Conservation (phyloP, 2,888 invertebrate genomes). For the Physocephala rufipes region DNA sequence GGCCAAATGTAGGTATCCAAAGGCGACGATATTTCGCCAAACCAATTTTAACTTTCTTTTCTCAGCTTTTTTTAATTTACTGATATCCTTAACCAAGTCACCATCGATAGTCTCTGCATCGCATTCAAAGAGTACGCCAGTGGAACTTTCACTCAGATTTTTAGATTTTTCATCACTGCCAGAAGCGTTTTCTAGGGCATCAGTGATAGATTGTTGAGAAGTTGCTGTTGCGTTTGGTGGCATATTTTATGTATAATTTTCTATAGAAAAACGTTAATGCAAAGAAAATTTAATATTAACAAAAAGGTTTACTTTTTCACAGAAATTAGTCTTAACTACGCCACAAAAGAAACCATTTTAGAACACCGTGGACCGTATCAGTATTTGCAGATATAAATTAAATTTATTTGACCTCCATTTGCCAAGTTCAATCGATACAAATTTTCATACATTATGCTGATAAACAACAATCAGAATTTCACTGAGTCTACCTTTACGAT, state of each 20-base stretch:
- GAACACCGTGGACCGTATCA: not conserved
- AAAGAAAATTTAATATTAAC: too few species aligned
- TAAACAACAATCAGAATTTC: too few species aligned
- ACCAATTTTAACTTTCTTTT: constrained; percentile 72
- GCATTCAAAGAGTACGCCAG: constrained; percentile 73
- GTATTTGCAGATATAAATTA: not conserved
- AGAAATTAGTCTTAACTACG: too few species aligned
- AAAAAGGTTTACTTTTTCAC: too few species aligned
- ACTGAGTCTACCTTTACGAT: too few species aligned
- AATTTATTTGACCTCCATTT: not conserved
- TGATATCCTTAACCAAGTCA: constrained; percentile 70
- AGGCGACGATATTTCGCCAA: constrained; percentile 85
- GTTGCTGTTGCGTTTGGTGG: constrained; percentile 70
- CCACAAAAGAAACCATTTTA: too few species aligned
- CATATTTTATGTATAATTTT: constrained; percentile 63
- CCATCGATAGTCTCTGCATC: constrained; percentile 74
- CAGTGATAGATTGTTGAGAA: constrained; percentile 62
- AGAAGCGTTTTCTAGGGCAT: constrained; percentile 53
- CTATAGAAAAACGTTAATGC: constrained; percentile 10
- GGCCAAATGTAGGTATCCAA: constrained; percentile 78
- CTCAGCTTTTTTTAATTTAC: constrained; percentile 69
- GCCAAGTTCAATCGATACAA: too few species aligned
- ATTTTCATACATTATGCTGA: too few species aligned
- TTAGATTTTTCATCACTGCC: constrained; percentile 53
- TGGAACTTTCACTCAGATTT: constrained; percentile 59